These are phyloP conservation scores for Sorex maritimensis DNA, from an alignment of 2,797 vertebrate species.

Conservation along the genomic window DNA sequence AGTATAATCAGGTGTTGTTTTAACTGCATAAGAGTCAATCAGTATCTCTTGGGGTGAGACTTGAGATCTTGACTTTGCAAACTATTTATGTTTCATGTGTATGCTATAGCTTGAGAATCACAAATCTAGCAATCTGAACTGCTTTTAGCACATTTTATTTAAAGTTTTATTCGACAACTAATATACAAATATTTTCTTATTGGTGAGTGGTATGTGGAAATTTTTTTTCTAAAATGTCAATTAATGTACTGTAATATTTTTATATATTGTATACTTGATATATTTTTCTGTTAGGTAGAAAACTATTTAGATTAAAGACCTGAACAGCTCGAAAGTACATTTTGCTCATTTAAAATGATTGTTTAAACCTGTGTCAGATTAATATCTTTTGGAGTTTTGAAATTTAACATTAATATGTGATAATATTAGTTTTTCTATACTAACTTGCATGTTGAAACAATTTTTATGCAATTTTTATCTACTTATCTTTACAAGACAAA, in stretches of 20 bases:
- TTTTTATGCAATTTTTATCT: constrained; percentile 63
- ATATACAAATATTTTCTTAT: neutral
- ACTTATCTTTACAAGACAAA: constrained; percentile 52
- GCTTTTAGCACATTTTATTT: neutral
- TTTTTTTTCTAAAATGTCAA: neutral
- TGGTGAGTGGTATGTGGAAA: neutral
- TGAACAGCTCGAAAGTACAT: neutral
- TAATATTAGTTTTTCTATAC: constrained; percentile 35
- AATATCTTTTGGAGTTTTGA: neutral
- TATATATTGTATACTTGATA: neutral
- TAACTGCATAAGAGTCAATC: neutral
- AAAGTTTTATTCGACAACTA: neutral
- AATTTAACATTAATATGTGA: constrained; percentile 59
- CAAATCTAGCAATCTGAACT: neutral
- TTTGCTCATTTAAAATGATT: constrained; percentile 15
- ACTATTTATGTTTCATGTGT: neutral
- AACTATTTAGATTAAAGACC: constrained; percentile 21
- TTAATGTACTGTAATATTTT: neutral
- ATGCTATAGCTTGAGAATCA: neutral
- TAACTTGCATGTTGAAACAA: constrained; percentile 67
- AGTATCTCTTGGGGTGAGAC: neutral
- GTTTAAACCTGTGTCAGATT: neutral
- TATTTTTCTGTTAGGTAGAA: neutral
- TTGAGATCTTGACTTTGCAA: neutral
- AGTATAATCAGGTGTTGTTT: neutral